Conservation (phyloP, 2,113 vertebrate species). For the Procavia capensis region DNA sequence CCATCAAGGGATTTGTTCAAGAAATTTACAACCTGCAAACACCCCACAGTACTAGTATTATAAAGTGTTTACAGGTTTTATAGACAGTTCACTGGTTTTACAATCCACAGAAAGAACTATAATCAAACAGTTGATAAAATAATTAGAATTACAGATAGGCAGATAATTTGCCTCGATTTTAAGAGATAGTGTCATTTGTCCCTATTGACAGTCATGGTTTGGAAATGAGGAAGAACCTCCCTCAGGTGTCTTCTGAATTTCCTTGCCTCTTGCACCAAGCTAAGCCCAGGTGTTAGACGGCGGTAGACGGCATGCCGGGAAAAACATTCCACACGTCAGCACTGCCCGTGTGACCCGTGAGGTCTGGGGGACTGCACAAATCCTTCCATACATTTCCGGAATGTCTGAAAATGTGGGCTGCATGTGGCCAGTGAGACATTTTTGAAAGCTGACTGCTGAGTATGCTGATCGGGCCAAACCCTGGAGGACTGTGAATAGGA, state of each 20-base stretch:
- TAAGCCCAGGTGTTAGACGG: conserved; percentile 56
- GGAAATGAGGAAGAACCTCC: conserved; percentile 64
- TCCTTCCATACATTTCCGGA: not conserved
- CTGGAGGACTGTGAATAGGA: not conserved
- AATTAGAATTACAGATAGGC: conserved; percentile 38
- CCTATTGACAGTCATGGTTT: not conserved
- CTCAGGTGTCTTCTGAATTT: conserved; percentile 20
- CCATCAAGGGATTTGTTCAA: not conserved
- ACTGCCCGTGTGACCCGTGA: not conserved
- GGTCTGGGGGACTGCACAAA: not conserved
- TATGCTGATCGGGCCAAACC: not conserved
- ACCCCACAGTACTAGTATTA: not conserved
- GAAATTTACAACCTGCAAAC: not conserved
- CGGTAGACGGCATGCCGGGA: not conserved
- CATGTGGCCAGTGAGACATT: not conserved
- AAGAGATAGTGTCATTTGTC: conserved; percentile 7
- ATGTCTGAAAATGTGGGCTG: not conserved
- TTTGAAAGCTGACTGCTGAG: not conserved
- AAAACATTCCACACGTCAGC: not conserved
- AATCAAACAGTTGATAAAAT: not conserved
- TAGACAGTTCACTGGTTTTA: conserved; percentile 60
- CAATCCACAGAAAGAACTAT: conserved; percentile 19
- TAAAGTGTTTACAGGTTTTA: conserved; percentile 54
- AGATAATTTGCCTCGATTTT: not conserved
- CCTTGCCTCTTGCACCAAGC: conserved; percentile 26